Conservation (phyloP, 2,888 invertebrate species). For the Lithophane leautieri region DNA sequence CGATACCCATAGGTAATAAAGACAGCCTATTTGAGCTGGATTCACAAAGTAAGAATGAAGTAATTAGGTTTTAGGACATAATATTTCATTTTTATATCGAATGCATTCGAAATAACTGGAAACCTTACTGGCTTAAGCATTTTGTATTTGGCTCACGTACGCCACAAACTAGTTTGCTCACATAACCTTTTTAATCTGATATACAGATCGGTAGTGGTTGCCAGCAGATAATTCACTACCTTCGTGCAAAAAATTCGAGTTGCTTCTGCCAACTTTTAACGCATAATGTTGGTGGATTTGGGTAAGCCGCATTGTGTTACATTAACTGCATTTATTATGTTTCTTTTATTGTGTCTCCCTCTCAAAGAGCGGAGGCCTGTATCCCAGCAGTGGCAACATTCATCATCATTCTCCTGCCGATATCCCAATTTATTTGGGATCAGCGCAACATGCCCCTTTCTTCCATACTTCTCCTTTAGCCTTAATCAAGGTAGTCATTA, state of each 20-base stretch:
- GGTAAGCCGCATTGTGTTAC: slow-evolving; percentile 22
- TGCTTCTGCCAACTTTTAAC: slow-evolving; percentile 55
- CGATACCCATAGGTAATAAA: neutral
- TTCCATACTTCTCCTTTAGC: no score
- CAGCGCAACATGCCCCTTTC: no score
- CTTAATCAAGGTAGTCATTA: no score
- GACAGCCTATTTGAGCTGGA: neutral
- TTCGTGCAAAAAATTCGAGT: slow-evolving; percentile 44
- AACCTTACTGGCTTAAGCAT: slow-evolving; percentile 43
- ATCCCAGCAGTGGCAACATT: no score
- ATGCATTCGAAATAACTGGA: slow-evolving; percentile 46
- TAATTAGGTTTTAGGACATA: slow-evolving; percentile 27
- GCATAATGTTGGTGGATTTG: slow-evolving; percentile 38
- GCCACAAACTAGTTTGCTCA: slow-evolving; percentile 68
- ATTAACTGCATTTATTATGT: neutral
- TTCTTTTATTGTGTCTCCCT: no score
- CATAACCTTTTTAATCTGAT: slow-evolving; percentile 73
- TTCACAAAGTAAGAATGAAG: neutral
- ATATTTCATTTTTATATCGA: slow-evolving; percentile 55
- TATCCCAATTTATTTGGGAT: no score
- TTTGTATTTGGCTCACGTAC: slow-evolving; percentile 71
- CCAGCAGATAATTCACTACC: slow-evolving; percentile 73
- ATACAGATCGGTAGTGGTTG: slow-evolving; percentile 67
- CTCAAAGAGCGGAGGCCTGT: no score
- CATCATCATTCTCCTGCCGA: no score